Percentiles rank a stretch among this genome's conserved stretches.
phyloP scores from a whole-genome alignment of 2,113 vertebrate genomes.

The Amblyornis subalaris region DNA sequence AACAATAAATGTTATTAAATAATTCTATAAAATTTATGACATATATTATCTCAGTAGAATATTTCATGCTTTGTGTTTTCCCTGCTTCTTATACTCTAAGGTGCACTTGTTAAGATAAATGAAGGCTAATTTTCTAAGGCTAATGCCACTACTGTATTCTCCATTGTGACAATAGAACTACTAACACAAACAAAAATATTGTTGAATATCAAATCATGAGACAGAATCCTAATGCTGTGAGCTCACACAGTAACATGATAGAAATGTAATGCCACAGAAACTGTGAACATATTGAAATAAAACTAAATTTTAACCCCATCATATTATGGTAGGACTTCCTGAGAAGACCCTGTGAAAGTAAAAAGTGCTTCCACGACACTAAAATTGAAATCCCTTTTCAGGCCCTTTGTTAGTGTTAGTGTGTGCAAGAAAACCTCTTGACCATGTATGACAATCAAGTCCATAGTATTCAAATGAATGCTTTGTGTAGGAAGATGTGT shows the following conservation, averaged over 20 bases:
- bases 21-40: constrained; percentile 50
- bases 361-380: not conserved
- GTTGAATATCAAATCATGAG: not conserved
- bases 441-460: not conserved
- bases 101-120: constrained; percentile 40
- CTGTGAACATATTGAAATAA: not conserved
- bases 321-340: not conserved
- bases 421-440: not conserved
- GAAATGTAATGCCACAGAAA: not conserved
- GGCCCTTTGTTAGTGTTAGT: not conserved
- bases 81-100: constrained; percentile 9
- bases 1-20: constrained; percentile 50
- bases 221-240: not conserved
- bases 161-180: not conserved
- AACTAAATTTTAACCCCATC: not conserved
- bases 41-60: constrained; percentile 20
- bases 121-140: constrained; percentile 32
- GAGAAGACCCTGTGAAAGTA: not conserved
- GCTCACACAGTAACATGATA: not conserved
- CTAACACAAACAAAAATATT: not conserved
- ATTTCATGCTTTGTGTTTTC: constrained; percentile 22
- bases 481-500: not conserved
- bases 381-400: not conserved
- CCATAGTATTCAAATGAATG: not conserved
- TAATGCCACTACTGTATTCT: constrained; percentile 13